phyloP scores from a whole-genome alignment of 2,888 invertebrate species.

The Saturnia japonica region DNA sequence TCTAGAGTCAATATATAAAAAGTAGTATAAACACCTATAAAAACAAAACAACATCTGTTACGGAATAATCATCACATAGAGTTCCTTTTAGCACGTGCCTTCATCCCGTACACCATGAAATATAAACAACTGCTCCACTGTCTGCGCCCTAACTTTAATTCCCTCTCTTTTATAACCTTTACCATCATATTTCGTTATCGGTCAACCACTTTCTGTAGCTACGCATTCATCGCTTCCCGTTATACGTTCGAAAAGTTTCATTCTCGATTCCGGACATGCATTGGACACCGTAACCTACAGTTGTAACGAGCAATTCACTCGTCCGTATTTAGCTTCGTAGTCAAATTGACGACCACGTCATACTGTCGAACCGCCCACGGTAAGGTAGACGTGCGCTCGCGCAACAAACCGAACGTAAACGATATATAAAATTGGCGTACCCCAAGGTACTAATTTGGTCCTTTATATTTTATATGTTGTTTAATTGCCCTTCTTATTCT shows the following conservation, averaged over 20 bases:
- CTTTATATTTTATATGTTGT: constrained; percentile 13
- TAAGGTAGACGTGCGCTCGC: constrained; percentile 68
- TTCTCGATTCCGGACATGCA: constrained; percentile 44
- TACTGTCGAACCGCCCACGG: constrained; percentile 74
- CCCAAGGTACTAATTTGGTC: constrained; percentile 48
- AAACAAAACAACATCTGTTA: constrained; percentile 61
- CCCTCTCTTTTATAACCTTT: constrained; percentile 37
- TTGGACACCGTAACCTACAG: constrained; percentile 48
- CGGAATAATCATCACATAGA: constrained; percentile 55
- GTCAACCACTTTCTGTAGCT: neutral
- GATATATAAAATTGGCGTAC: constrained; percentile 57
- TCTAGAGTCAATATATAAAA: constrained; percentile 23
- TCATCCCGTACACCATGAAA: constrained; percentile 32
- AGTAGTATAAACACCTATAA: constrained; percentile 30
- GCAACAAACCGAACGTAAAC: constrained; percentile 30
- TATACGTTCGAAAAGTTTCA: constrained; percentile 14
- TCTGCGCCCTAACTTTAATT: constrained; percentile 17
- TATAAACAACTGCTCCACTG: constrained; percentile 19
- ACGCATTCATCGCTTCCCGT: neutral
- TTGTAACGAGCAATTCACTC: constrained; percentile 40
- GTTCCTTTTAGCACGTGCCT: constrained; percentile 65
- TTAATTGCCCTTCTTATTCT: neutral
- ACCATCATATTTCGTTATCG: constrained; percentile 29
- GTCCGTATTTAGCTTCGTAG: constrained; percentile 53
- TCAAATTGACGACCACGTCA: constrained; percentile 74